Conservation (phyloP, 37 sponge, comb jelly and placozoan species). For the Ephydatia muelleri region DNA sequence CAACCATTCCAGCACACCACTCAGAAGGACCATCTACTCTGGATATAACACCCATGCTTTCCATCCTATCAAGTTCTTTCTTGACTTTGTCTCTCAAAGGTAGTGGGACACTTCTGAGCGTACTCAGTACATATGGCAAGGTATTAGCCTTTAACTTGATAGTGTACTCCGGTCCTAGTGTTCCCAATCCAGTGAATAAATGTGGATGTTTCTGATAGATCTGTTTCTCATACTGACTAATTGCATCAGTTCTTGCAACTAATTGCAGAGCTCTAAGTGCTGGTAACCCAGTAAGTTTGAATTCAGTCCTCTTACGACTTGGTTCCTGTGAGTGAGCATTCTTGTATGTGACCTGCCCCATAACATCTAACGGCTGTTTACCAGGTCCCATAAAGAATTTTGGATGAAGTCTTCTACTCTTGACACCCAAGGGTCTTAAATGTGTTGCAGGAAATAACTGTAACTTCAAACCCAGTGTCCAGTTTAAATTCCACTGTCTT, state of each 20-base stretch:
- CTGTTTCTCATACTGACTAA: background rate
- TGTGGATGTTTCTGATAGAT: constrained; percentile 12
- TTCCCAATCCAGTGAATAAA: constrained; percentile 48
- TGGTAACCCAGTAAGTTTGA: constrained; percentile 47
- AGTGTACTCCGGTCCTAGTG: constrained; percentile 19
- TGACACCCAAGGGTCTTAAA: constrained; percentile 16
- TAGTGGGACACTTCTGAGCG: constrained; percentile 24
- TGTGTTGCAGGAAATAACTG: constrained; percentile 34
- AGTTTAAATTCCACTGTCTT: constrained; percentile 40
- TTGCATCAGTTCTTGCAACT: constrained; percentile 9
- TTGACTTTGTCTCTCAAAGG: constrained; percentile 28
- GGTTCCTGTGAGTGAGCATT: background rate
- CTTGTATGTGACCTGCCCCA: constrained; percentile 20
- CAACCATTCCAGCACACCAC: constrained; percentile 61
- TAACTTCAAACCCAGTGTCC: constrained; percentile 67
- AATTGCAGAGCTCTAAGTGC: constrained; percentile 49
- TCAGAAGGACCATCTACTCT: constrained; percentile 27
- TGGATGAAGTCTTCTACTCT: constrained; percentile 9
- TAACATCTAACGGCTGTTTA: constrained; percentile 8
- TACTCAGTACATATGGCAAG: constrained; percentile 20
- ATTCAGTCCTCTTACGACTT: constrained; percentile 35
- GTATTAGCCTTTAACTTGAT: constrained; percentile 42
- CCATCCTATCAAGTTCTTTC: constrained; percentile 33
- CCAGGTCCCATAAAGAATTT: constrained; percentile 54
- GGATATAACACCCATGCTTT: constrained; percentile 36